Conservation (phyloP, 2,888 invertebrate species). For the Macaria liturata region DNA sequence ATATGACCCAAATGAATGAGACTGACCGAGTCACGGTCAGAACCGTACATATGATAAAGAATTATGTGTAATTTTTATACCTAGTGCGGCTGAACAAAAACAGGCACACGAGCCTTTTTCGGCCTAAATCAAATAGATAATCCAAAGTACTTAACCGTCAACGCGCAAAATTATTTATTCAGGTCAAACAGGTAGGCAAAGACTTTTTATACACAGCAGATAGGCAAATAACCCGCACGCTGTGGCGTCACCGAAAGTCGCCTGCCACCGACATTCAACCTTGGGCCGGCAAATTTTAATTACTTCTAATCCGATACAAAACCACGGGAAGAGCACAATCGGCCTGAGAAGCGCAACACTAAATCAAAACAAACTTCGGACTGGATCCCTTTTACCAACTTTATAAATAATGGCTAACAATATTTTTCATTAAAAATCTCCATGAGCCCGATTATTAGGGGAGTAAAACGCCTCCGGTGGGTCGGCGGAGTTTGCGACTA, state of each 20-base stretch:
- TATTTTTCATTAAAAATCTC: conserved; percentile 83
- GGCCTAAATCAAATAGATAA: conserved; percentile 16
- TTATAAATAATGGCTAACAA: conserved; percentile 80
- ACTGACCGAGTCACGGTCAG: conserved; percentile 16
- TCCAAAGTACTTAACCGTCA: conserved; percentile 13
- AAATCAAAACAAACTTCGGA: conserved; percentile 79
- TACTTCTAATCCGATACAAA: conserved; percentile 70
- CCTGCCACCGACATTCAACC: conserved; percentile 24
- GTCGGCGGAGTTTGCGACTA: conserved; percentile 61
- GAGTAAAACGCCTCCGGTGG: conserved; percentile 78
- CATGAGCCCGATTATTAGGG: conserved; percentile 79
- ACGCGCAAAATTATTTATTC: conserved; percentile 19
- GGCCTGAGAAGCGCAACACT: conserved; percentile 66
- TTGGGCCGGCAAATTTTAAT: conserved; percentile 54
- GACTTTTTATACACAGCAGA: conserved; percentile 23
- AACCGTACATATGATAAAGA: conserved; percentile 14
- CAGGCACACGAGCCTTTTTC: conserved; percentile 4
- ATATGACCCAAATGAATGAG: conserved; percentile 26
- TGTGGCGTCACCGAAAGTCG: conserved; percentile 23
- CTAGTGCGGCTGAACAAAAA: conserved; percentile 4
- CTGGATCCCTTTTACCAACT: conserved; percentile 78
- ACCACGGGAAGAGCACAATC: conserved; percentile 73
- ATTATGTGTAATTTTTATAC: conserved; percentile 13
- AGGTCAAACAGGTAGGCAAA: conserved; percentile 23
- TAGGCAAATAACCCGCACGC: conserved; percentile 23